These are phyloP conservation scores for Coptodon rendalli DNA, from an alignment of 2,113 vertebrate genomes.

Conservation along the genomic window DNA sequence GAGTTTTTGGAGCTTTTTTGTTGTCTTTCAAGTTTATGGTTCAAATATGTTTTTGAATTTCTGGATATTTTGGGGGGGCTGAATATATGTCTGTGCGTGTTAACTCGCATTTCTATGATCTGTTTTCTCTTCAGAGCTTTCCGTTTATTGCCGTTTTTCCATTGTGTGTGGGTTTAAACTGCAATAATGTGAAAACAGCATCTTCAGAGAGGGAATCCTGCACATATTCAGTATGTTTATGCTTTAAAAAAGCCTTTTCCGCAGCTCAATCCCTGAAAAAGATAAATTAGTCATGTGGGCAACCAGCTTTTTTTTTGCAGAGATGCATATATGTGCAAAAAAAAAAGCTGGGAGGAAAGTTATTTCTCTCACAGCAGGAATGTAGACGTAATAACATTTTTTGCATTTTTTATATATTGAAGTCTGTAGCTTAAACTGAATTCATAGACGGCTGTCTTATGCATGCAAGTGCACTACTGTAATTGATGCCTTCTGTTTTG, in stretches of 20 bases:
- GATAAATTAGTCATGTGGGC: neutral
- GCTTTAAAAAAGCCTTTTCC: neutral
- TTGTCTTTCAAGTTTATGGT: neutral
- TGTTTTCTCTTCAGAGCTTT: neutral
- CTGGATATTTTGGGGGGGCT: neutral
- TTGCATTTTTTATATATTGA: neutral
- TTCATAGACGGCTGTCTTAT: neutral
- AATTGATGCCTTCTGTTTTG: neutral
- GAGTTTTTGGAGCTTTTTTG: neutral
- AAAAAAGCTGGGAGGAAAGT: no score
- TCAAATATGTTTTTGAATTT: neutral
- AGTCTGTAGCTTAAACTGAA: neutral
- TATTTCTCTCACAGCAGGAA: neutral
- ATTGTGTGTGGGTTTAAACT: neutral
- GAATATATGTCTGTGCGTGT: neutral
- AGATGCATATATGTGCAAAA: neutral
- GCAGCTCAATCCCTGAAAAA: neutral
- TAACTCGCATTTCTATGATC: neutral
- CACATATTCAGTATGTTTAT: neutral
- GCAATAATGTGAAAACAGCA: neutral
- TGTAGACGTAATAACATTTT: neutral
- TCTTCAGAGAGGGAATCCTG: neutral
- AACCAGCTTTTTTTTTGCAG: neutral
- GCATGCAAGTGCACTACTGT: neutral
- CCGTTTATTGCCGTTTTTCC: neutral